These are phyloP conservation scores for Coecobrya sp. DNA, from an alignment of 2,888 invertebrate species.

Conservation along the genomic window DNA sequence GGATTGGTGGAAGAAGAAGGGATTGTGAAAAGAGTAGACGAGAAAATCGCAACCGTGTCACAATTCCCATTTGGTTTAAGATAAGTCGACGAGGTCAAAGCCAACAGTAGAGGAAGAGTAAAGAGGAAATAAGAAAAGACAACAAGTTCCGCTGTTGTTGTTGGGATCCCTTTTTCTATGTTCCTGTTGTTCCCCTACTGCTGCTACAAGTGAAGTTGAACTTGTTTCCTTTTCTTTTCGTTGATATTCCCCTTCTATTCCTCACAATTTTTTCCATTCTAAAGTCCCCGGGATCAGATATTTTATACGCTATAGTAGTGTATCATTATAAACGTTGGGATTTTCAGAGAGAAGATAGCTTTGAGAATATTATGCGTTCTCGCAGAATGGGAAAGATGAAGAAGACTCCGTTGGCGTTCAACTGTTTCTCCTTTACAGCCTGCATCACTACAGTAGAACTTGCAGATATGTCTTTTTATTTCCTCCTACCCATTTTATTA, in stretches of 20 bases:
- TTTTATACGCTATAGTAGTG: not conserved
- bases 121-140: constrained; percentile 66
- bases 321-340: constrained; percentile 25
- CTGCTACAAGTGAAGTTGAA: not conserved
- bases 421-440: constrained; percentile 31
- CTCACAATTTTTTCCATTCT: constrained; percentile 15
- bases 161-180: not conserved
- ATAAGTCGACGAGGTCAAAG: constrained; percentile 82
- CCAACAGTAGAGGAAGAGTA: constrained; percentile 56
- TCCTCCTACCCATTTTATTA: not conserved
- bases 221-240: constrained; percentile 12
- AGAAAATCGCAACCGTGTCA: constrained; percentile 81
- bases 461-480: not conserved
- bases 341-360: not conserved
- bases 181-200: not conserved
- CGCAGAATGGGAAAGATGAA: constrained; percentile 14
- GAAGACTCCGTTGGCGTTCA: not conserved
- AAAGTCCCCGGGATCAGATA: constrained; percentile 10
- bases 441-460: constrained; percentile 6
- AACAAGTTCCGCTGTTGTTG: constrained; percentile 53
- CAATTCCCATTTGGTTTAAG: constrained; percentile 81
- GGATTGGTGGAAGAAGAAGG: constrained; percentile 35
- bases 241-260: constrained; percentile 10
- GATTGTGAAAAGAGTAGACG: constrained; percentile 37
- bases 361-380: not conserved